Percentiles rank a stretch among this genome's conserved stretches.
These are phyloP conservation scores for Danio albolineatus DNA, from an alignment of 2,797 vertebrate genomes.

Conservation along the genomic window DNA sequence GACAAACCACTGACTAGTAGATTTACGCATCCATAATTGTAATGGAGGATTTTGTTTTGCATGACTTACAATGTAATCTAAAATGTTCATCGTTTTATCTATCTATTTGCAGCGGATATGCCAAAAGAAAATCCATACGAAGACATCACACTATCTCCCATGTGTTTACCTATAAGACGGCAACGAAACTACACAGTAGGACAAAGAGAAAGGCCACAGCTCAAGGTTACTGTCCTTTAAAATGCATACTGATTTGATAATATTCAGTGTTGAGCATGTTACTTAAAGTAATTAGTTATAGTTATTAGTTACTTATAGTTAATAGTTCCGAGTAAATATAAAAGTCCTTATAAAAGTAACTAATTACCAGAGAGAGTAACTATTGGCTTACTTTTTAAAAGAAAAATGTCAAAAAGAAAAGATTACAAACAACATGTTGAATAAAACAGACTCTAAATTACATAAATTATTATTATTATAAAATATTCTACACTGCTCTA, in stretches of 20 bases:
- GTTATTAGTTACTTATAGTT: no score
- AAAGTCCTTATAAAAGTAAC: no score
- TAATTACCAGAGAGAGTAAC: no score
- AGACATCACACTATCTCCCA: constrained; percentile 83
- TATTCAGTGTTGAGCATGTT: background rate
- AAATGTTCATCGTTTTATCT: background rate
- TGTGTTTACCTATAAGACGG: constrained; percentile 81
- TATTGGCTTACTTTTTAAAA: no score
- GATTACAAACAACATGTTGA: no score
- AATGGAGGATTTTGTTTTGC: background rate
- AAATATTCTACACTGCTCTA: no score
- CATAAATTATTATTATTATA: no score
- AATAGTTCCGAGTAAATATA: no score
- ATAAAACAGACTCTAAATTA: no score
- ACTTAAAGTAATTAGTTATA: no score
- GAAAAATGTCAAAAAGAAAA: no score
- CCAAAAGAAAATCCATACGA: constrained; percentile 88
- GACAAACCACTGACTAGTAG: background rate
- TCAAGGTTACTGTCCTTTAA: constrained; percentile 78
- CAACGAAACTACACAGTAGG: constrained; percentile 80
- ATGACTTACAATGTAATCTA: background rate
- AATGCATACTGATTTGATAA: background rate
- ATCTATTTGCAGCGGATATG: constrained; percentile 75
- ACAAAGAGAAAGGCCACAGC: constrained; percentile 69
- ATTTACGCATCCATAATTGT: background rate